phyloP scores from a whole-genome alignment of 2,888 invertebrate species.

The Timandra comae region DNA sequence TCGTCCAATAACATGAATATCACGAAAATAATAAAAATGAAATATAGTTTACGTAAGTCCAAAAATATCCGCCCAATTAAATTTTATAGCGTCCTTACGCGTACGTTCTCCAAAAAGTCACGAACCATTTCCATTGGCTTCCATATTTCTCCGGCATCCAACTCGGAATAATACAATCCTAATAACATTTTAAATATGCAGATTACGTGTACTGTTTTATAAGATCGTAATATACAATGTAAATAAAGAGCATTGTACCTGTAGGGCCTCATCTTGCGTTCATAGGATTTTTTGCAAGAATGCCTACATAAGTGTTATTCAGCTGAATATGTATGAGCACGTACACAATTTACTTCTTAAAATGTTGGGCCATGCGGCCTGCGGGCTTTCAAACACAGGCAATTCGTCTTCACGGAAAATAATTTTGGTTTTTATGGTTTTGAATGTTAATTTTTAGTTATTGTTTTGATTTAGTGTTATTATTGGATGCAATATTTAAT shows the following conservation, averaged over 20 bases:
- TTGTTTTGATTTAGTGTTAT: no score
- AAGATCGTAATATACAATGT: constrained; percentile 10
- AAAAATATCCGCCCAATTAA: no score
- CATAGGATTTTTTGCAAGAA: constrained; percentile 21
- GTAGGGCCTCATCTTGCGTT: constrained; percentile 14
- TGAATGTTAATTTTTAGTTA: no score
- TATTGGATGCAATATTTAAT: no score
- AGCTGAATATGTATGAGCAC: constrained; percentile 52
- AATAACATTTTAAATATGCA: constrained; percentile 2
- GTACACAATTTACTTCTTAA: constrained; percentile 39
- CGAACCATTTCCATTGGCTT: no score
- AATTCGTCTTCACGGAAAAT: constrained; percentile 2
- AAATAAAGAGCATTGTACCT: constrained; percentile 18
- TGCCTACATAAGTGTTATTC: constrained; percentile 17
- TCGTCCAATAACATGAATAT: no score
- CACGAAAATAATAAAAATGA: no score
- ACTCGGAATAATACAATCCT: no score
- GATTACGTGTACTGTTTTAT: constrained; percentile 3
- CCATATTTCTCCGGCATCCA: no score
- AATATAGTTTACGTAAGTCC: no score
- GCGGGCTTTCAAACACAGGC: constrained; percentile 7
- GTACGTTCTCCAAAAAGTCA: no score
- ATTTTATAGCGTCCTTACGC: no score
- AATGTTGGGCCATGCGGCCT: constrained; percentile 21
- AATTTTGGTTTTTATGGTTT: constrained; percentile 1